A percentile compares a stretch with the other conserved stretches of the same genome.
These are phyloP conservation scores for Pyrrhia umbra DNA, from an alignment of 2,888 invertebrate genomes.

Conservation along the genomic window DNA sequence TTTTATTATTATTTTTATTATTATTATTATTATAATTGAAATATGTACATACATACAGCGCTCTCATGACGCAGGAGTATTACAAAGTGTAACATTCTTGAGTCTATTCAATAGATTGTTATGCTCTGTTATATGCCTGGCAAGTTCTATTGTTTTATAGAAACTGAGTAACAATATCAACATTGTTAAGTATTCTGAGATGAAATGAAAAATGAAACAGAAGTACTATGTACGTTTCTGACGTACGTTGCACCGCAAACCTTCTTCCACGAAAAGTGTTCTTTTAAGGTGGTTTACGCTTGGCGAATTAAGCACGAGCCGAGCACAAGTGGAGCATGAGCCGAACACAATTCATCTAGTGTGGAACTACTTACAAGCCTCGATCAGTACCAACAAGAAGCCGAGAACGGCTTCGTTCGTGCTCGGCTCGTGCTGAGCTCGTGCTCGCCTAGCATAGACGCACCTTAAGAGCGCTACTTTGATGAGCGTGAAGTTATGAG, in stretches of 20 bases:
- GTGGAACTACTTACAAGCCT: too few species aligned
- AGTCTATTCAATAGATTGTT: conserved; percentile 22
- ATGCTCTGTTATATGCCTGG: conserved; percentile 27
- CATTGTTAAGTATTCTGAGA: conserved; percentile 1
- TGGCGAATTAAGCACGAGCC: too few species aligned
- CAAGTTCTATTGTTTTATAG: conserved; percentile 22
- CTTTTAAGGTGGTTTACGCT: not conserved
- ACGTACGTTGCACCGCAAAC: not conserved
- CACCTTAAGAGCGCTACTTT: too few species aligned
- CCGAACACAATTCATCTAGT: too few species aligned
- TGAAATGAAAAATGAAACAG: not conserved
- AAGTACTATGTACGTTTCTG: not conserved
- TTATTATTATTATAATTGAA: too few species aligned
- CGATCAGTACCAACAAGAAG: too few species aligned
- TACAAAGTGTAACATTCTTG: conserved; percentile 28
- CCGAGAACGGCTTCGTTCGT: too few species aligned
- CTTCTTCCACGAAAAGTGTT: not conserved
- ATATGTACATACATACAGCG: conserved; percentile 25
- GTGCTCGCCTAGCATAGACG: too few species aligned
- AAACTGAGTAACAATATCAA: not conserved
- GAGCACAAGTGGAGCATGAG: too few species aligned
- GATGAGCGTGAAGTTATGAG: too few species aligned
- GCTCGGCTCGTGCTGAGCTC: too few species aligned
- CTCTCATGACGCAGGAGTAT: conserved; percentile 6
- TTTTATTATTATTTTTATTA: too few species aligned